Evolutionary conservation across 2,797 vertebrate genomes (phyloP), one percentile per base, ranked within the genome.

Genomic region (Oryzias sinensis): DNA sequence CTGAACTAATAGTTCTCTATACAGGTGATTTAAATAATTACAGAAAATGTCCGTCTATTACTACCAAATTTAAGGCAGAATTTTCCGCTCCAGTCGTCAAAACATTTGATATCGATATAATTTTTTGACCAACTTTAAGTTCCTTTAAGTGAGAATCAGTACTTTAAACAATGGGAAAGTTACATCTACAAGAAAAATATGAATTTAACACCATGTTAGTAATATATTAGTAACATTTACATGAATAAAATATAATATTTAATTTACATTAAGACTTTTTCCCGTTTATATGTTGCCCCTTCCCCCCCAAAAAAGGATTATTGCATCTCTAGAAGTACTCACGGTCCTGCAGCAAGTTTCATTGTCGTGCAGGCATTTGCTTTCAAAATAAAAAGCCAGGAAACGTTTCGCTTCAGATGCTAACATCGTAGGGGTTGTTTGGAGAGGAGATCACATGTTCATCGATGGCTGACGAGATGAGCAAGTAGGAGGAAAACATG

Each of bases 241-340:
- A 88, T 82, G 78, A 87, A 88, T 87, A 90, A 88, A 91, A 90
- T 90, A 91, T 87, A 88, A 80, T 89, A 88, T 90, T 59, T 86
- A 80, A 85, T 84, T 72, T 90, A 90, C 86, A 90, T 76, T 83
- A 74, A 82, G 83, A 88, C 70, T 88, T 79, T 84, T 89, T 68
- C 83, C 80, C 46, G 24, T 81, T 83, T 87, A 88, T 86, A 82
- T 87, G 87, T 87, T 87, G 85, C 84, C 83, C 79, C 79, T 71
- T 86, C 72, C 70, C 81, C 86, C 77, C 81, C 85, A 65, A 4
- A 61, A 81, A 77, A 72, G 59, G 75, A 74, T 89, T 90, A 91
- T 91, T 90, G 89, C 87, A 89, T 89, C 78, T 84, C 79, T 82
- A 83, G 79, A 86, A 81, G 76, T 80, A 77, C 81, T 68, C 64